A percentile compares a stretch with the other conserved stretches of the same genome.
These are phyloP conservation scores for Oophaga sylvatica DNA, from an alignment of 2,797 vertebrate species.

Conservation along the genomic window DNA sequence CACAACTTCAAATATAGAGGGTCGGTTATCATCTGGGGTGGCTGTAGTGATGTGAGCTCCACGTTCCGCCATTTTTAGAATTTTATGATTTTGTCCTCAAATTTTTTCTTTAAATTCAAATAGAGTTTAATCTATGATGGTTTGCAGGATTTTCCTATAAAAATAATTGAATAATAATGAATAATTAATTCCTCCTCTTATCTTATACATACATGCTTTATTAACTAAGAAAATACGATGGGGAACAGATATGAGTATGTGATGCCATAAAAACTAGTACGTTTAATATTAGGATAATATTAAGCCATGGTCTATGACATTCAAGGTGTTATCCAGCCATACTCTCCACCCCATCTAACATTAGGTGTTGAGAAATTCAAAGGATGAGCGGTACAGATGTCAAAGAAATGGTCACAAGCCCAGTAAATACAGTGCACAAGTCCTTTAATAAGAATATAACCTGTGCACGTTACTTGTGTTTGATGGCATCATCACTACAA, in stretches of 20 bases:
- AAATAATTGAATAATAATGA: background rate
- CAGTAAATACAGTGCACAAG: no score
- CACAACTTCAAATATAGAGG: slow-evolving; percentile 90
- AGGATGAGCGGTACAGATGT: no score
- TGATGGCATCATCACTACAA: no score
- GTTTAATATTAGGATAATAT: background rate
- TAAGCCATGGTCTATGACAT: background rate
- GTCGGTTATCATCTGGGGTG: slow-evolving; percentile 70
- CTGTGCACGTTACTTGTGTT: no score
- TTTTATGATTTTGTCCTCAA: no score
- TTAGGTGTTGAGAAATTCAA: no score
- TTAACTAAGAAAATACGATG: no score
- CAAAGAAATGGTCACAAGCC: no score
- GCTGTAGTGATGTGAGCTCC: slow-evolving; percentile 86
- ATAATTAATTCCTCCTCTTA: background rate
- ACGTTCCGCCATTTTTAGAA: slow-evolving; percentile 82
- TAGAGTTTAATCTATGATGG: background rate
- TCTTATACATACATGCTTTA: background rate
- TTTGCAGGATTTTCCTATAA: background rate
- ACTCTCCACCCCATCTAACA: no score
- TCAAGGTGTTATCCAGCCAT: background rate
- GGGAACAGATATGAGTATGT: no score
- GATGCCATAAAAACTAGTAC: no score
- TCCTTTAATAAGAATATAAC: no score
- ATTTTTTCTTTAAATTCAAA: background rate